Evolutionary conservation across 1,140 invertebrate species (phyloP).

Genomic region (Aphidius ervi): DNA sequence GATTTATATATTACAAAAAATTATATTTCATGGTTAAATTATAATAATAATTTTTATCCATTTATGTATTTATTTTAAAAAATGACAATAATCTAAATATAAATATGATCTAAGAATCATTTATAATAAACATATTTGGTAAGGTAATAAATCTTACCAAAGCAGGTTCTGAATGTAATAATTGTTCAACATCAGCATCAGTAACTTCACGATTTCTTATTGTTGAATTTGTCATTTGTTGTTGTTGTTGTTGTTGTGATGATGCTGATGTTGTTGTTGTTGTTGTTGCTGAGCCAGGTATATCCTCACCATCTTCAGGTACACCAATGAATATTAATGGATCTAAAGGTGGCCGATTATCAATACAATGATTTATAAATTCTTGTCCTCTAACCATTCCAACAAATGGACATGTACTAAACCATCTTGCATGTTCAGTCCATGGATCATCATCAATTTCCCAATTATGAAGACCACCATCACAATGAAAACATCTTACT

Average conservation of each 20-base stretch:
- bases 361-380: conserved; percentile 62
- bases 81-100: too few species aligned
- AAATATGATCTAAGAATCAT: too few species aligned
- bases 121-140: too few species aligned
- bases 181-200: conserved; percentile 52
- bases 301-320: conserved; percentile 34
- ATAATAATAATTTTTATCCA: conserved; percentile 2
- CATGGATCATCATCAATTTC: conserved; percentile 80
- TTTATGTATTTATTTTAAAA: neutral
- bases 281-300: conserved; percentile 21
- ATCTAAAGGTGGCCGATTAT: conserved; percentile 39
- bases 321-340: conserved; percentile 36
- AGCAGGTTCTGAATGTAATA: conserved; percentile 57
- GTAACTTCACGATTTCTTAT: conserved; percentile 46
- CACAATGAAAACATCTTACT: conserved; percentile 90
- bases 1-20: neutral
- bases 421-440: conserved; percentile 88
- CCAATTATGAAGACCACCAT: conserved; percentile 83
- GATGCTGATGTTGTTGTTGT: conserved; percentile 29
- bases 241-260: neutral
- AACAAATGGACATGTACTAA: conserved; percentile 78
- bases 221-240: conserved; percentile 13
- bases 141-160: conserved; percentile 33
- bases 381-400: conserved; percentile 72
- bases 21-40: conserved; percentile 3